Base-by-base conservation (phyloP, 2,888 invertebrate species). In the Acleris sparsana region DNA sequence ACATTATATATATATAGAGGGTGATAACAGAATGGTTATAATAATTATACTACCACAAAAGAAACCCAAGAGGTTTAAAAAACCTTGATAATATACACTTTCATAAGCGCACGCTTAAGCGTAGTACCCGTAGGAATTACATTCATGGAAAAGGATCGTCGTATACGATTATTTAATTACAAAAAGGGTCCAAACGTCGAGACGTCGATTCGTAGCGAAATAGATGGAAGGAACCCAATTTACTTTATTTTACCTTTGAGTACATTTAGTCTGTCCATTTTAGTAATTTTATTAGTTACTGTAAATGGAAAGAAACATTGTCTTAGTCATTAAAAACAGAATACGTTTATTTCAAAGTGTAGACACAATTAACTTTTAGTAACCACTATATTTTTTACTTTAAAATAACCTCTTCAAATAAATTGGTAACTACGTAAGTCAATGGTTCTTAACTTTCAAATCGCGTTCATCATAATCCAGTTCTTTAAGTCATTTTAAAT, bases 111-210 rank as follows among this genome's bases (percentile, higher is more conserved):
- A 43, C 11, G 22, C 55, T 55, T 25, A 55, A 62, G 53, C 22
- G 20, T 25, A 18, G 52, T 61, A 53, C 49, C 60, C 49, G 18
- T 16, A 29, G 58, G 60, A 60, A 11, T 55, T 60, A 60, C 64
- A 64, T 64, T 60, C 60, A 64, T 44, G 55, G 25, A 18, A 51
- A 49, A 55, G 60, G 64, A 60, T 60, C 64, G 55, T 51, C 56
- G 22, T 55, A 60, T 44, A 64, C 64, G 60, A 64, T 64, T 64
- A 64, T 60, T 59, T 60, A 55, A 64, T 64, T 60, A 64, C 22
- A 18, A 1, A 13, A 5, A 25, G 16, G 48, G 43, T 49, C 55
- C 49, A 55, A 64, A 60, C 53, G 55, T 60, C 49, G 64, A 55
- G n/a, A 55, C 44, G 59, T 48, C 55, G 64, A 64, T 51, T 33